Evolutionary conservation across 2,888 invertebrate species (phyloP), one percentile per base, ranked within the genome.

Genomic region (Abrostola triplasia): DNA sequence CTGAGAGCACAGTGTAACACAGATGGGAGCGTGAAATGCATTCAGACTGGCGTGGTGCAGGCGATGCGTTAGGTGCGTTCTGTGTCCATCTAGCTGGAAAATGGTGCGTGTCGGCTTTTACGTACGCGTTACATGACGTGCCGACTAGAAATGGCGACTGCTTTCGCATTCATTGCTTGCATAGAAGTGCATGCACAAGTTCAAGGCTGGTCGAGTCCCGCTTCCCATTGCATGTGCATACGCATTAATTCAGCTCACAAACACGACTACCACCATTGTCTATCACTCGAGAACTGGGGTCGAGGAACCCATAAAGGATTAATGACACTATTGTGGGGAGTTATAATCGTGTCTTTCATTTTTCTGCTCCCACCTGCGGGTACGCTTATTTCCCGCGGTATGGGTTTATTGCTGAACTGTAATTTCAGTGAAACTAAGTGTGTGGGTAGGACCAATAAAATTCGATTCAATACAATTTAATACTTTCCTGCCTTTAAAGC

Each of bases 161-260:
- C 86, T 90, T 90, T 90, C 84, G 90, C 89, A 91, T 90, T 89
- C 90, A 87, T 86, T 84, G 89, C 84, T 82, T 75, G 90, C 86
- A 85, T 88, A 86, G 85, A 86, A 85, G 84, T 88, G 91, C 90
- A 88, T 85, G 86, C 71, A 80, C 90, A 93, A 92, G 94, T 94
- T 94, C 94, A 94, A 94, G 94, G 94, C 91, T 93, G 93, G 92
- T 90, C 93, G 87, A 82, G 81, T 85, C 86, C 82, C 88, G 89
- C 90, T 92, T 91, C 90, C 91, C 91, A 90, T 89, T 91, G 92
- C 92, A 91, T 90, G 92, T 89, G 91, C 88, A 90, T 87, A 86
- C 86, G 87, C 88, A 93, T 93, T 93, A 87, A 94, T 93, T 93
- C 93, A 85, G 83, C 92, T 90, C 93, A 92, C 93, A 93, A 88